Evolutionary conservation across 2,113 vertebrate species (phyloP), one percentile per base, ranked within the genome.

Genomic region (Notiomystis cincta): DNA sequence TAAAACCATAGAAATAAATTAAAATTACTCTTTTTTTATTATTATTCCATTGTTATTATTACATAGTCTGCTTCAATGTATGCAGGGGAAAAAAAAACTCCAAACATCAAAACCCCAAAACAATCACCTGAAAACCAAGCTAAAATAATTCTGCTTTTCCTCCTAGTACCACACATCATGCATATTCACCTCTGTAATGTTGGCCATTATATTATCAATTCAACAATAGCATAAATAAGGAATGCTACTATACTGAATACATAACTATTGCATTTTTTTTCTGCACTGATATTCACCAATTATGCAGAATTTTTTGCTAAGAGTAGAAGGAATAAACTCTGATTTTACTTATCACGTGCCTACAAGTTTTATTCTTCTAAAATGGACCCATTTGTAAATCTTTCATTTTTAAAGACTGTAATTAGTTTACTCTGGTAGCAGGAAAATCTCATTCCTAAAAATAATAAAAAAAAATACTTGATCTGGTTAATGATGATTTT

Each of bases 71-170:
- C 30, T 77, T 37, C 40, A 70, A 13, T 6, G 12, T 23, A 70
- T 19, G 11, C 30, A 73, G 35, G 13, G 5, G 15, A 9, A 27
- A 44, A 37, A 28, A 66, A 4, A 2, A 0, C 0, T 3, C 28
- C 13, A 23, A 64, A 62, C 9, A 51, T 4, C 15, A n/a, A 51
- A 47, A 10, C 2, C 2, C 4, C 24, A 53, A 57, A 79, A 13
- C 17, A n/a, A 51, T 20, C 6, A 47, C 13, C n/a, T 83, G 61
- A 69, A 88, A 94, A 65, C 0, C 57, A 77, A 82, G 35, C 6
- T 88, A 31, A 91, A 95, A 84, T 24, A 53, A 71, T 89, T 40
- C 33, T 87, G 7, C 18, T 73, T 96, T 90, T 73, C 30, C 45
- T 90, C 12, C 48, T 35, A 65, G 24, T 40, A 33, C 31, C 15